Conservation (phyloP, 2,888 invertebrate species). For the Endomychus coccineus region DNA sequence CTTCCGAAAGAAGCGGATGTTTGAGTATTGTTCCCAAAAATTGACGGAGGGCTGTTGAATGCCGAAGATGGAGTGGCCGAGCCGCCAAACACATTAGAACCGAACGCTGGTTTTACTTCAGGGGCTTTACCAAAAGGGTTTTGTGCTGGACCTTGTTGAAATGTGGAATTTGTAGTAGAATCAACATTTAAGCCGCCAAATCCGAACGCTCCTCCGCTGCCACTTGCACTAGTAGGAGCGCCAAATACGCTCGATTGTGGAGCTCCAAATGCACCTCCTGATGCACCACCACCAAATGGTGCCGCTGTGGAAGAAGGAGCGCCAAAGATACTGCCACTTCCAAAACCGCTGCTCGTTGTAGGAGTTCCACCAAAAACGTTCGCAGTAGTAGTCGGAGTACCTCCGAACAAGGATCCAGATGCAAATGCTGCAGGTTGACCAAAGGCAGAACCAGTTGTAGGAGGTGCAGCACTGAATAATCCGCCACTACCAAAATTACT, state of each 20-base stretch:
- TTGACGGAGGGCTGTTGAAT: constrained; percentile 4
- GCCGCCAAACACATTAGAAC: constrained; percentile 4
- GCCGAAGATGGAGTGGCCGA: constrained; percentile 10
- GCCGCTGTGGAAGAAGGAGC: constrained; percentile 1
- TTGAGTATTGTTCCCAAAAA: constrained; percentile 8
- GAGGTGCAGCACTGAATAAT: constrained; percentile 11
- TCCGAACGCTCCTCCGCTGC: constrained; percentile 9
- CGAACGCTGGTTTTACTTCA: constrained; percentile 10
- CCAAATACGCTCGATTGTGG: constrained; percentile 11
- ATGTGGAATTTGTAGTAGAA: neutral
- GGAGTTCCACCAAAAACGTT: constrained; percentile 16
- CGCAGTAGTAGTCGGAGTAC: constrained; percentile 14
- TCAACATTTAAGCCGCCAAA: constrained; percentile 11
- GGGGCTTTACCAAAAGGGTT: constrained; percentile 2
- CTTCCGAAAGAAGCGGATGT: constrained; percentile 9
- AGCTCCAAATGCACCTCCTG: constrained; percentile 10
- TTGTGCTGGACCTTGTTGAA: neutral
- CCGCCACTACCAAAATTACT: constrained; percentile 7
- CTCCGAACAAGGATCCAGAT: constrained; percentile 26
- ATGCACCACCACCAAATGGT: constrained; percentile 3
- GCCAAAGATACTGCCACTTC: constrained; percentile 9
- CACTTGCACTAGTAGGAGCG: neutral
- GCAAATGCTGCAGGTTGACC: constrained; percentile 15
- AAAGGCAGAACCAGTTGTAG: constrained; percentile 15
- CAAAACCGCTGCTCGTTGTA: constrained; percentile 15